Percentiles rank a stretch among this genome's conserved stretches.
phyloP scores from a whole-genome alignment of 2,797 vertebrate genomes.

The Caiman crocodilus region DNA sequence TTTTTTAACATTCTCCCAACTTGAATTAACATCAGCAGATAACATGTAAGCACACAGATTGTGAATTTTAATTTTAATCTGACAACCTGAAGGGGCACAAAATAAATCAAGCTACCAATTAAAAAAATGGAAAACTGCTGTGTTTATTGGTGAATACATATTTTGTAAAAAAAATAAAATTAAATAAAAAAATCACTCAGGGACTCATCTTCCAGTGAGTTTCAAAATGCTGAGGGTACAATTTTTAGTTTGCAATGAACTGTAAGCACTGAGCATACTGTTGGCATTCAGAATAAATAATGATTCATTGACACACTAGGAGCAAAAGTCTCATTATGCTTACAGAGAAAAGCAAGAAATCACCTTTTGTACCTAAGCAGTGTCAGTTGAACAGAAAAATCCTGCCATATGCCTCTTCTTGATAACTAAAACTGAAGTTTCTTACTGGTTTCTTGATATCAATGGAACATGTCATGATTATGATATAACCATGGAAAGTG shows the following conservation, averaged over 20 bases:
- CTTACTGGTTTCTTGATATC: background rate
- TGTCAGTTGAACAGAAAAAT: background rate
- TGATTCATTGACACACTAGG: rapidly evolving
- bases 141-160: background rate
- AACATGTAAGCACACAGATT: background rate
- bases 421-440: background rate
- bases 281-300: background rate
- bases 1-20: background rate
- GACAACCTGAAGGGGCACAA: background rate
- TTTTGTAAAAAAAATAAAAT: background rate
- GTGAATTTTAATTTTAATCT: background rate
- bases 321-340: background rate
- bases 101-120: background rate
- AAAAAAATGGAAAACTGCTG: background rate
- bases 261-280: background rate
- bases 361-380: background rate
- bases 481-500: background rate
- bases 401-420: background rate
- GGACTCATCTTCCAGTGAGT: background rate
- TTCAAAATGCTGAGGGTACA: background rate
- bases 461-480: background rate
- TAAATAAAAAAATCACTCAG: too few relatives aligned
- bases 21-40: background rate
- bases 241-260: background rate
- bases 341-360: background rate